Evolutionary conservation across 2,888 invertebrate genomes (phyloP), one percentile per base, ranked within the genome.

Genomic region (Frankliniella intonsa): DNA sequence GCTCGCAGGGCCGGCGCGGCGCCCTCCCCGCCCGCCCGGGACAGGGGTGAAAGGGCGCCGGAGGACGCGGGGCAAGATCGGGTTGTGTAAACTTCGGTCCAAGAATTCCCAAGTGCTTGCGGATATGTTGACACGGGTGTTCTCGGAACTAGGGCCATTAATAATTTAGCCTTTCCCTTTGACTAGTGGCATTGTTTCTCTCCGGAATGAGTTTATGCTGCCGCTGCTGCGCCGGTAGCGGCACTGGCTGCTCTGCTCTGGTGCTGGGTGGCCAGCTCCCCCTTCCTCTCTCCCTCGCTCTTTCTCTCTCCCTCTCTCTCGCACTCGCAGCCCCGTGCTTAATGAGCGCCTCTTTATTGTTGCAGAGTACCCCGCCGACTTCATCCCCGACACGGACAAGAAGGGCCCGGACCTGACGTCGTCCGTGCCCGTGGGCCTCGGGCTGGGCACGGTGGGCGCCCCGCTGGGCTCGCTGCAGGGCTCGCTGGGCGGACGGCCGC

Each of bases 291-390:
- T 11, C 7, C 55, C 14, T 55, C 55, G 17, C 38, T 38, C 38
- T 38, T 2, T 38, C 38, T 38, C 38, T 38, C 38, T 38, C 38
- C 5, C 38, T 38, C 38, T 38, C 38, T 38, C 38, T 38, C 38
- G 38, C 38, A 38, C 38, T 17, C 62, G 11, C 62, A 62, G 62
- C 7, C 62, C 62, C 17, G 17, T 17, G 62, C 38, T 62, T 62
- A 62, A 76, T 76, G 69, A 76, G 69, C 69, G 69, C 25, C 69
- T 11, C 62, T 84, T 38, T 38, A 38, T 83, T 86, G 84, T 88
- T 88, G 83, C 90, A 96, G 96, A 95, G 89, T 95, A 95, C 89
- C 95, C 95, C 90, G 94, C 95, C 82, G 95, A 95, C 89, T 95
- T 94, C 89, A 95, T 94, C 87, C 94, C 94, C 83, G 94, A 95